Evolutionary conservation across 2,888 invertebrate genomes (phyloP).

Genomic region (Poecilobothrus nobilitatus): DNA sequence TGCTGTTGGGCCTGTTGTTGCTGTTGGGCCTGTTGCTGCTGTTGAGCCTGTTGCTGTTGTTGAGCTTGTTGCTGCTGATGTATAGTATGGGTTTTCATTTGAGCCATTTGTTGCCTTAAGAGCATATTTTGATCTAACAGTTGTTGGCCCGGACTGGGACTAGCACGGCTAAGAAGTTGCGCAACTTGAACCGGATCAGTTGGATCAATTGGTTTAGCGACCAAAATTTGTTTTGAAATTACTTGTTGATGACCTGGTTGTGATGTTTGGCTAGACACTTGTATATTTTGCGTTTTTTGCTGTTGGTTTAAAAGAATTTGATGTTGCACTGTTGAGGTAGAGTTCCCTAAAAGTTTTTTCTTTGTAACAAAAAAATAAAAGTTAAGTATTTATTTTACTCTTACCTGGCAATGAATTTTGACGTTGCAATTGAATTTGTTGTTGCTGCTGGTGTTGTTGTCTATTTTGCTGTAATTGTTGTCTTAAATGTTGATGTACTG

Average conservation of each 20-base stretch:
- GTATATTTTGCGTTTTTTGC: conserved; percentile 24
- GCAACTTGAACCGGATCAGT: conserved; percentile 42
- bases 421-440: conserved; percentile 23
- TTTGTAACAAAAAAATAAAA: too few species aligned
- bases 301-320: conserved; percentile 33
- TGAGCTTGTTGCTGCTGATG: conserved; percentile 28
- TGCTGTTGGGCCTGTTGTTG: conserved; percentile 26
- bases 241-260: conserved; percentile 32
- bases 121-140: conserved; percentile 29
- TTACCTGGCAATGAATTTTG: not conserved
- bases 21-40: conserved; percentile 25
- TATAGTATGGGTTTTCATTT: conserved; percentile 3
- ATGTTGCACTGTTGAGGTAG: conserved; percentile 34
- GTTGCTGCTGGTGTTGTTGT: conserved; percentile 25
- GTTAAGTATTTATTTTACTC: too few species aligned
- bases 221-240: conserved; percentile 27
- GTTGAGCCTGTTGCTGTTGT: conserved; percentile 20
- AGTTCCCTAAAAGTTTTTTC: not conserved
- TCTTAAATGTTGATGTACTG: conserved; percentile 34
- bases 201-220: conserved; percentile 39
- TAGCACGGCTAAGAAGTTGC: conserved; percentile 32
- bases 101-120: conserved; percentile 25
- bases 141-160: conserved; percentile 39
- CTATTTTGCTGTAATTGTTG: conserved; percentile 35
- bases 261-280: conserved; percentile 23